Conservation (phyloP, 2,113 vertebrate species). For the Mirza zaza region DNA sequence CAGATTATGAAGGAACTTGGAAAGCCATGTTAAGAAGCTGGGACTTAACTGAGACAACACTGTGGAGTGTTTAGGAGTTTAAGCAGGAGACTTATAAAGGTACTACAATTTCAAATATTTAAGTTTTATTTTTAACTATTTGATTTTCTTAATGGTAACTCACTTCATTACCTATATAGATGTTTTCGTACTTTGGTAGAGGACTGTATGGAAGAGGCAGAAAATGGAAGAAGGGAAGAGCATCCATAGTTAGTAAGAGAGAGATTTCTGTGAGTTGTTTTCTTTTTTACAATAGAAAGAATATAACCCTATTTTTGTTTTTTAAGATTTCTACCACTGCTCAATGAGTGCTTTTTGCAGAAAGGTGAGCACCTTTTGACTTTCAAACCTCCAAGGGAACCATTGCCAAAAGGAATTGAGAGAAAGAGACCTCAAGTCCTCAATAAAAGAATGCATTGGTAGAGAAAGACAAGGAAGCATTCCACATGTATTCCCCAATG, state of each 20-base stretch:
- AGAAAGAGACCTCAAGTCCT: neutral
- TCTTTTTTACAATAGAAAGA: neutral
- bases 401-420: neutral
- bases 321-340: neutral
- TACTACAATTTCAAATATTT: neutral
- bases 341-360: neutral
- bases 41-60: neutral
- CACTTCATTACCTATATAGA: neutral
- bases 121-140: neutral
- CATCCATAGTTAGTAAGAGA: neutral
- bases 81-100: neutral
- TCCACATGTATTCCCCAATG: neutral
- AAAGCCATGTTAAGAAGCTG: neutral
- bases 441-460: neutral
- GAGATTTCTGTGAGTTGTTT: neutral
- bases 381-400: neutral
- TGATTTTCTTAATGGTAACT: neutral
- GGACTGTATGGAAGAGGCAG: neutral
- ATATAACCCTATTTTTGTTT: neutral
- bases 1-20: neutral
- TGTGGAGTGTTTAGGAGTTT: neutral
- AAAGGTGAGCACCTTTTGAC: neutral
- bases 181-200: neutral
- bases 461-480: neutral
- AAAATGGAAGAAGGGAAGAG: neutral